phyloP scores from a whole-genome alignment of 2,797 vertebrate species.

The Spatula versicolor region DNA sequence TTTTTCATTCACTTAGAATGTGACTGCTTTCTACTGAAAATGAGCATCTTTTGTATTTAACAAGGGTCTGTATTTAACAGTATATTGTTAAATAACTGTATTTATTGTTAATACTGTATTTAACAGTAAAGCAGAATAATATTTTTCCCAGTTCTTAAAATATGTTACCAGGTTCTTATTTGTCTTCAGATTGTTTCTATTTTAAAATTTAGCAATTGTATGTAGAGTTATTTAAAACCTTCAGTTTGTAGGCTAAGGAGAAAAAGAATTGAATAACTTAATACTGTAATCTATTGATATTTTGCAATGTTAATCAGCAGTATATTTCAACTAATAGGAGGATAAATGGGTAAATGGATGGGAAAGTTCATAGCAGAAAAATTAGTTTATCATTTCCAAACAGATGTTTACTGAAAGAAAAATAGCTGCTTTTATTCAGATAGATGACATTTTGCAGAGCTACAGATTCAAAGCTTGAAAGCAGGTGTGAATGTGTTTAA shows the following conservation, averaged over 20 bases:
- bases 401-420: conserved; percentile 6
- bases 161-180: not conserved
- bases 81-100: no score
- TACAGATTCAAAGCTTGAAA: not conserved
- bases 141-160: not conserved
- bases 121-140: not conserved
- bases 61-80: no score
- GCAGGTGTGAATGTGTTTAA: conserved; percentile 3
- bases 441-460: not conserved
- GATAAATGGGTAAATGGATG: not conserved
- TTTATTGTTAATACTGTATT: not conserved
- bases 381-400: not conserved
- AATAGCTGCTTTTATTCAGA: not conserved
- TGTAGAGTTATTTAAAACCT: not conserved
- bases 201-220: not conserved
- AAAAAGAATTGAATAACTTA: not conserved
- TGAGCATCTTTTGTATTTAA: not conserved
- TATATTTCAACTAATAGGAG: not conserved
- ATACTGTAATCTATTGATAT: not conserved
- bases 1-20: not conserved
- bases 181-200: not conserved
- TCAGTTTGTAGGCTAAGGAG: not conserved
- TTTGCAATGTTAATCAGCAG: not conserved
- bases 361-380: not conserved
- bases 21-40: not conserved